Conservation (phyloP, 2,797 vertebrate species). For the Phalanger gymnotis region DNA sequence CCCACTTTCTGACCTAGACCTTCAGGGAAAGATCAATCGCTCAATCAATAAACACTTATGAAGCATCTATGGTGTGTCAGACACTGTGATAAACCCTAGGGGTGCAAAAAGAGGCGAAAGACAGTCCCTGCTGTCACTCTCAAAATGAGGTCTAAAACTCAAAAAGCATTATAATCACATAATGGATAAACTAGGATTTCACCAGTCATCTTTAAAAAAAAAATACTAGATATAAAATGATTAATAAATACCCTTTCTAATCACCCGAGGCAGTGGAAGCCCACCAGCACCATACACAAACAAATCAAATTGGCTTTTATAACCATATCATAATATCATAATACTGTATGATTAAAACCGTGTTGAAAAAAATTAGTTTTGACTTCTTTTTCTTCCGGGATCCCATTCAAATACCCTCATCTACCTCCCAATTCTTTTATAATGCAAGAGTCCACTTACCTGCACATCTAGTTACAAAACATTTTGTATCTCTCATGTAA, state of each 20-base stretch:
- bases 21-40: not conserved
- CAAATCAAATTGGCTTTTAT: not conserved
- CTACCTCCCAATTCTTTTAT: not conserved
- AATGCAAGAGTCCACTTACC: not conserved
- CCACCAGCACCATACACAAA: not conserved
- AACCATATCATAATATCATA: not conserved
- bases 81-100: not conserved
- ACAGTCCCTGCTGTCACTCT: not conserved
- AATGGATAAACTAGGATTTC: not conserved
- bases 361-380: not conserved
- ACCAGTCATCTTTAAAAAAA: constrained; percentile 10
- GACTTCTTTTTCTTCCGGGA: constrained; percentile 1
- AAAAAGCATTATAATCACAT: not conserved
- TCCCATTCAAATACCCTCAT: not conserved
- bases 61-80: not conserved
- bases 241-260: not conserved
- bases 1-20: not conserved
- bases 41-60: not conserved
- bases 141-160: not conserved
- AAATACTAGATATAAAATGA: not conserved
- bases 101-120: not conserved
- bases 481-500: not conserved
- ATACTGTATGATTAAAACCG: constrained; percentile 7
- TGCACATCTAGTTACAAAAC: not conserved
- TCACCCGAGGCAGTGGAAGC: not conserved